Conservation (phyloP, 2,797 vertebrate species). For the Manis javanica region DNA sequence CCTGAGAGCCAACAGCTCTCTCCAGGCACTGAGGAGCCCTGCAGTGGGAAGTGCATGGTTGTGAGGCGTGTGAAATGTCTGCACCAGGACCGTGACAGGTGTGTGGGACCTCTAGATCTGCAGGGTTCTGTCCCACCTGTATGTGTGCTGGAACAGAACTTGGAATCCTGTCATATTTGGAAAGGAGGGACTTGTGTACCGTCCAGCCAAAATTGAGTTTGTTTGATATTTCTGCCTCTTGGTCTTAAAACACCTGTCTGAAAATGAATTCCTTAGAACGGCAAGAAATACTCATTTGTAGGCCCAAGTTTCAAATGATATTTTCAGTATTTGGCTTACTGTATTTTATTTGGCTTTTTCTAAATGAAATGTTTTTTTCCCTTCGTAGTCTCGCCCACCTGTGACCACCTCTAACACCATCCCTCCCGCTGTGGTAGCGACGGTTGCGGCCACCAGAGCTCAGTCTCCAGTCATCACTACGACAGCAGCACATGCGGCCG, state of each 20-base stretch:
- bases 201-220: neutral
- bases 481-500: constrained; percentile 93
- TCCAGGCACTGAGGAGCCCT: too few relatives aligned
- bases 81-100: neutral
- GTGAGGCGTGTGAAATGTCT: neutral
- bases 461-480: constrained; percentile 97
- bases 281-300: neutral
- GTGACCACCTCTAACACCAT: constrained; percentile 96
- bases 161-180: neutral
- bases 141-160: neutral
- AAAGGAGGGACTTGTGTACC: neutral
- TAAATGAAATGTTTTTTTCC: constrained; percentile 48
- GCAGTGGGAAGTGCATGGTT: neutral
- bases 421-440: constrained; percentile 95
- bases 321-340: neutral
- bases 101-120: neutral
- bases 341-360: constrained; percentile 38
- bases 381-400: constrained; percentile 93
- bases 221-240: neutral
- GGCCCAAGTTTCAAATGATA: neutral
- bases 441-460: constrained; percentile 95
- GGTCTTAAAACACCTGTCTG: neutral
- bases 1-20: neutral
- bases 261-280: constrained; percentile 30
- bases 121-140: neutral